phyloP scores from a whole-genome alignment of 2,888 invertebrate species.

The Leistus spinibarbis region DNA sequence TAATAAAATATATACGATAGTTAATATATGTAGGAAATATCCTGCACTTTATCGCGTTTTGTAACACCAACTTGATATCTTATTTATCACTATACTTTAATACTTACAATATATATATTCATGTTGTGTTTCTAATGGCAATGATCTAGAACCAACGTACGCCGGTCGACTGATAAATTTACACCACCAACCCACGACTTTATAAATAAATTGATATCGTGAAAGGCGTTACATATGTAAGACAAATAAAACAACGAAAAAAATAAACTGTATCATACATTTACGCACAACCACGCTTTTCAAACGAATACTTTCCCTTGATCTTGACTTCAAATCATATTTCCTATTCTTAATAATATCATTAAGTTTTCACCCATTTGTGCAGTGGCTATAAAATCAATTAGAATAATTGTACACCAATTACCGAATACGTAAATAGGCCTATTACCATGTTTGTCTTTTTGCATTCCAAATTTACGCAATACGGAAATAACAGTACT shows the following conservation, averaged over 20 bases:
- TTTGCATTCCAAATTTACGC: not conserved
- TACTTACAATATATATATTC: slow-evolving; percentile 31
- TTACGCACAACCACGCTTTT: not conserved
- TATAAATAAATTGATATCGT: slow-evolving; percentile 31
- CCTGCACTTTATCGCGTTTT: no score
- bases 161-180: slow-evolving; percentile 13
- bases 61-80: not conserved
- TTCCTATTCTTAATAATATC: slow-evolving; percentile 20
- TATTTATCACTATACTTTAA: not conserved
- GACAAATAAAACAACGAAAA: slow-evolving; percentile 17
- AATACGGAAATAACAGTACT: not conserved
- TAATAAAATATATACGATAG: no score
- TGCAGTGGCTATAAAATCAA: not conserved
- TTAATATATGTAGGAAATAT: no score
- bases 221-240: slow-evolving; percentile 32
- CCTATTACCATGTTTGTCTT: not conserved
- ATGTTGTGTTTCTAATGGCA: slow-evolving; percentile 9
- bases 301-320: slow-evolving; percentile 28
- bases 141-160: not conserved
- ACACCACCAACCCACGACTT: not conserved
- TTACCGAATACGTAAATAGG: not conserved
- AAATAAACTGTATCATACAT: slow-evolving; percentile 8
- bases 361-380: not conserved
- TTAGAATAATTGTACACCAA: not conserved
- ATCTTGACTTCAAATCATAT: slow-evolving; percentile 23